phyloP scores from a whole-genome alignment of 1,140 invertebrate species.

The Cotesia chilonis region DNA sequence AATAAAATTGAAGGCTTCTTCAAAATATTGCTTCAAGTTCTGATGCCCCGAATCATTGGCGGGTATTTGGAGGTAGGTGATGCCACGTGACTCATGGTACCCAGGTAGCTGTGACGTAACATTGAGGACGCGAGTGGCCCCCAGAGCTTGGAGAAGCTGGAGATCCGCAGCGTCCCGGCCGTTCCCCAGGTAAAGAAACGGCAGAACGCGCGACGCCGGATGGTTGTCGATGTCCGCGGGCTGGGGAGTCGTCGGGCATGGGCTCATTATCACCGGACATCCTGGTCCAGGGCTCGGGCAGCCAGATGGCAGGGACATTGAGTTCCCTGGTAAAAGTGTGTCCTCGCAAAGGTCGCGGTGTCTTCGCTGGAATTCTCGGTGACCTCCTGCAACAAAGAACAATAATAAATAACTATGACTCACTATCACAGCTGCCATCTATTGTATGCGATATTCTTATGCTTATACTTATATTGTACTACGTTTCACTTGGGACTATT shows the following conservation, averaged over 20 bases:
- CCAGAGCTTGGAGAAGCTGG: slow-evolving; percentile 72
- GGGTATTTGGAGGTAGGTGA: slow-evolving; percentile 84
- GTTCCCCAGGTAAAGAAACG: slow-evolving; percentile 90
- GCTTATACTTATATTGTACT: no score
- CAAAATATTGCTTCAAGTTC: slow-evolving; percentile 92
- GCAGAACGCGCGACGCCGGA: slow-evolving; percentile 82
- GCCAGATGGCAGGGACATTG: slow-evolving; percentile 43
- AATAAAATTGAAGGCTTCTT: slow-evolving; percentile 90
- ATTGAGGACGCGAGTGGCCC: slow-evolving; percentile 81
- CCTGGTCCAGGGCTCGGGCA: slow-evolving; percentile 53
- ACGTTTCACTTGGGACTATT: no score
- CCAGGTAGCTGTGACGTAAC: slow-evolving; percentile 83
- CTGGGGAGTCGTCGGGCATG: slow-evolving; percentile 51
- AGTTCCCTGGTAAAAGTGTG: slow-evolving; percentile 63
- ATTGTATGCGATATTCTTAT: no score
- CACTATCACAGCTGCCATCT: neutral
- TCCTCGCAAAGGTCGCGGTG: slow-evolving; percentile 74
- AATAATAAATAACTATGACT: slow-evolving; percentile 19
- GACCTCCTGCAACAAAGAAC: slow-evolving; percentile 69
- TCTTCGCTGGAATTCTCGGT: slow-evolving; percentile 74
- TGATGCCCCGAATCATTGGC: slow-evolving; percentile 87
- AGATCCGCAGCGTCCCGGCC: slow-evolving; percentile 83
- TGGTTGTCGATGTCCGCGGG: slow-evolving; percentile 76
- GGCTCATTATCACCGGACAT: slow-evolving; percentile 52
- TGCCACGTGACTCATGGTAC: slow-evolving; percentile 75